Evolutionary conservation across 2,113 vertebrate genomes (phyloP), one percentile per base, ranked within the genome.

Genomic region (Zootoca vivipara): DNA sequence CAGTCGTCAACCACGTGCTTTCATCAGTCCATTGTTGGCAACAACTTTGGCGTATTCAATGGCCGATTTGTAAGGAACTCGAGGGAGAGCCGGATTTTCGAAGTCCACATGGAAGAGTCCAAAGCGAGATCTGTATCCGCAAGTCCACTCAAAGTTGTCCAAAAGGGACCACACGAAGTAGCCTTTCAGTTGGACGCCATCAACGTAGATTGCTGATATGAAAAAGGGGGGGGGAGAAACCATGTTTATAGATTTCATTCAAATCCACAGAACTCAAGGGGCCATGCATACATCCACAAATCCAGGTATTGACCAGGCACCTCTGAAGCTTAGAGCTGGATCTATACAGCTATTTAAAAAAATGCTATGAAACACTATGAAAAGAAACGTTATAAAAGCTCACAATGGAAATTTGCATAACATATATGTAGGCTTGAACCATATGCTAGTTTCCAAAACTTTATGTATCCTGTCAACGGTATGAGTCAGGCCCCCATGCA

Each of bases 81-180:
- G 96, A 1, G 87, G 95, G 86, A 91, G 95, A 28, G 92, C 83
- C 10, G 96, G 40, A 16, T 97, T 94, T 10, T 95, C 91, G 74
- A 97, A 97, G 91, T 98, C 97, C 88, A 98, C 95, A 0, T 98
- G 96, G 91, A 97, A 98, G 85, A 98, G 93, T 78, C 98, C 98
- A 90, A 98, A 98, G 0, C 96, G 92, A 18, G 82, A 91, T 2
- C 92, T 96, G 89, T 96, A 98, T 35, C 97, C 97, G 2, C 92
- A 87, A 0, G 38, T 91, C 97, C 98, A 97, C 83, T 98, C 98
- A 88, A 98, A 98, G 91, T 97, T 98, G 93, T 98, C 97, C 96
- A 98, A 89, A 85, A 98, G 94, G 0, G 96, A 97, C 97, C 97
- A 98, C 0, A 91, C 91, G 85, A 97, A 98, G 90, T 96, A 97